Evolutionary conservation across 2,113 vertebrate genomes (phyloP).

Genomic region (Erythrocebus patas): DNA sequence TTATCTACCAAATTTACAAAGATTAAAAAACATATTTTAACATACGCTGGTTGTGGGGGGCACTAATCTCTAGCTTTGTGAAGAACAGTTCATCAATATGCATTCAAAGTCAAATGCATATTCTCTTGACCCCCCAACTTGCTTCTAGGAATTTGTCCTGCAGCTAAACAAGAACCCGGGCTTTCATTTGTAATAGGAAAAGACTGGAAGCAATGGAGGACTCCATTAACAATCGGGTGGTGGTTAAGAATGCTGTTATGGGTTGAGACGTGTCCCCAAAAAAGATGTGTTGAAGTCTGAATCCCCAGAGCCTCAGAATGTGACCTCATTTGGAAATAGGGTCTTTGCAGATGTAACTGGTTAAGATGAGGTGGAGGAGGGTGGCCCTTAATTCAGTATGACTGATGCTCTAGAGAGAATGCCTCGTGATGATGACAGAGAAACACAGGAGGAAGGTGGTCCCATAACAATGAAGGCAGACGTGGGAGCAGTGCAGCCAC

Average conservation of each 20-base stretch:
- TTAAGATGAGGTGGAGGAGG: not conserved
- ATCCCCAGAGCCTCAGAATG: not conserved
- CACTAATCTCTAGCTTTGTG: not conserved
- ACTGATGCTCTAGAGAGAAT: not conserved
- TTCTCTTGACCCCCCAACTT: not conserved
- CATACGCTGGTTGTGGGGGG: not conserved
- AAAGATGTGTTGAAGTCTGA: not conserved
- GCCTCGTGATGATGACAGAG: accelerated
- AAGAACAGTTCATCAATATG: not conserved
- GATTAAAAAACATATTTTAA: not conserved
- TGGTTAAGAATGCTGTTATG: not conserved
- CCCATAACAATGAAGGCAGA: accelerated
- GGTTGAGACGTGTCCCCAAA: not conserved
- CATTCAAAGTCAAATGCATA: not conserved
- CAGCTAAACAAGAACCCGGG: accelerated
- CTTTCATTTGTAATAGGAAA: not conserved
- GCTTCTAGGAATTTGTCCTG: not conserved
- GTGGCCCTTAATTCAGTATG: not conserved
- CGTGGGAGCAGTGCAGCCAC: accelerated
- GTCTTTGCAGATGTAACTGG: not conserved
- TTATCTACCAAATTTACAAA: not conserved
- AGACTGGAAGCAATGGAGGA: not conserved
- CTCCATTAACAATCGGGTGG: not conserved
- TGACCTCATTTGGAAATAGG: not conserved
- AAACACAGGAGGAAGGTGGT: not conserved